Base-by-base conservation (phyloP, 1,140 invertebrate species). In the Cyclina sinensis region DNA sequence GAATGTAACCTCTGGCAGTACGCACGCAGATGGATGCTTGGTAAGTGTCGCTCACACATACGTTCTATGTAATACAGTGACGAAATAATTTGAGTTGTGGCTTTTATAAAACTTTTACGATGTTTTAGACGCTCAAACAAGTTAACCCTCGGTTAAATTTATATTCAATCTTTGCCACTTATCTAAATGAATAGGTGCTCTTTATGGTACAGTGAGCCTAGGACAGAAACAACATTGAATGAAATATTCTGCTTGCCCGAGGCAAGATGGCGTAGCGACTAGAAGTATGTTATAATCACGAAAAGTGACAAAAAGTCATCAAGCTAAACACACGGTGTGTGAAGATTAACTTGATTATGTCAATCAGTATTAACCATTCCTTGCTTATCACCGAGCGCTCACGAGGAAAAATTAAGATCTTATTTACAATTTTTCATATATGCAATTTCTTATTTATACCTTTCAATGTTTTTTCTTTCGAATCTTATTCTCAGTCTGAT, bases 251-350 rank as follows among this genome's bases (percentile, higher is more conserved):
- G n/a, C 65, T 70, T 70, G 65, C 65, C 65, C 65, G 16, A 7
- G 65, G 65, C 65, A 70, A 14, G 65, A 70, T 70, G 32, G 65
- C 18, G 32, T 70, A 70, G 65, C 65, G 65, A 70, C 65, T 30
- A 78, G n/a, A 35, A 30, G 46, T 51, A 84, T 48, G 82, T 65
- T 84, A 51, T 18, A 84, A 73, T 70, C 82, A 32, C 59, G 24
- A 70, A 84, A 65, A 76, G 48, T 86, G 70, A 78, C 73, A 86
- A 78, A 81, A 59, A 86, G 51, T 78, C 84, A 76, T 39, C 84
- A 57, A 70, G 48, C 18, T 37, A 65, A 78, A 59, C 84, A 86
- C 70, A 30, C 62, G 32, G 68, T 54, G 84, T 86, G 84, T 86
- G 73, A 86, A 86, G 84, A 86, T 86, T 7, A 18, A 18, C 18